Evolutionary conservation across 35 echinoderm and acorn worm species (phyloP), one percentile per base, ranked within the genome.

Genomic region (Heliocidaris erythrogramma): DNA sequence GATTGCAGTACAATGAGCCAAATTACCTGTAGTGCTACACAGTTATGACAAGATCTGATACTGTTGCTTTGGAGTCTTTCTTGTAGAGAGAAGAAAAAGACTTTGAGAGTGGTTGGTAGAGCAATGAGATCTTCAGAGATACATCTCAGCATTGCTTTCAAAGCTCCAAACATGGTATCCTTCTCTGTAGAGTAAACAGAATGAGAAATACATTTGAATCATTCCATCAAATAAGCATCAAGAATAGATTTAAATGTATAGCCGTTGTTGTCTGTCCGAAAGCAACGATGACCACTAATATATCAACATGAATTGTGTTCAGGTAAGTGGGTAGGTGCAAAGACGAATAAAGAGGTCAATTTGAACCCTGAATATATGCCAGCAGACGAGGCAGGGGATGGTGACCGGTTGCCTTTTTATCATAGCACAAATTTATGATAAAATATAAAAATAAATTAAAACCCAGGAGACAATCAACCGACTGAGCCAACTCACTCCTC

Each of bases 41-140:
- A 97, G 53, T 97, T 94, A 69, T 95, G 94, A 17, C 87, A 59
- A 49, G 71, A 86, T 6, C 60, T 88, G 85, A 91, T 95, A 17
- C 92, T 94, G 27, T 94, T 94, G 52, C 94, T 94, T n/a, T 94
- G 94, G 11, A 98, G 92, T 13, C 94, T 94, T 49, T 97, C 93
- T 47, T 97, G 96, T 71, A 98, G 90, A 71, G 69, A 95, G 30
- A 97, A 90, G 52, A 98, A 95, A 92, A 98, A 98, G 12, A 98
- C 85, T 31, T 95, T 95, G n/a, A 98, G 95, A 84, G 97, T 95
- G 27, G 86, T 87, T 2, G 97, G 95, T 29, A 97, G 48, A 53
- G 97, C 93, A 53, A 88, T 86, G 6, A 97, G 92, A 35, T 98
- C 96, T 30, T 95, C 85, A 2, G 95, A 11, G 18, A 98, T 49